Percentiles rank a stretch among this genome's conserved stretches.
These are phyloP conservation scores for Hartigia nigra DNA, from an alignment of 2,888 invertebrate species.

Conservation along the genomic window DNA sequence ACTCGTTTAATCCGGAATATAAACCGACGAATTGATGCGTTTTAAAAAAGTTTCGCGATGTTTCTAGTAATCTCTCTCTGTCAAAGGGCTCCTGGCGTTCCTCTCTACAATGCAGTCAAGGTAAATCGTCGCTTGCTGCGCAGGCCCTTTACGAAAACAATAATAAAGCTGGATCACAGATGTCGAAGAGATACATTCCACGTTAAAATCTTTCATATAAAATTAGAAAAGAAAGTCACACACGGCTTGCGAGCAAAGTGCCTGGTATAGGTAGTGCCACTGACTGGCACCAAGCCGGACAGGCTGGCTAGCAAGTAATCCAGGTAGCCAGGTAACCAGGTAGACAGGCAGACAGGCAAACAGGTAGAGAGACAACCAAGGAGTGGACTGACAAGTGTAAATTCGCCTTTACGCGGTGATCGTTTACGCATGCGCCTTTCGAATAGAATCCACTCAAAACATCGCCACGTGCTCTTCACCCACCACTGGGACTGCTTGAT, in stretches of 20 bases:
- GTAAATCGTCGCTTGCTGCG: neutral
- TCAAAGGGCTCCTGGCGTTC: neutral
- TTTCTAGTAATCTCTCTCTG: neutral
- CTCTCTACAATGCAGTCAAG: neutral
- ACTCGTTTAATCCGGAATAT: neutral
- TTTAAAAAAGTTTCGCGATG: neutral
- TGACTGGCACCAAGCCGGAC: neutral
- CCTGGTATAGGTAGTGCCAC: neutral
- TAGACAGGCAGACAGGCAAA: neutral
- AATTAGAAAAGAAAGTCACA: neutral
- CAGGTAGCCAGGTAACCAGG: neutral
- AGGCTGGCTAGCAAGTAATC: neutral
- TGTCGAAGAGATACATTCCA: neutral
- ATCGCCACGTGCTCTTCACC: constrained; percentile 47
- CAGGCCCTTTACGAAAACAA: neutral
- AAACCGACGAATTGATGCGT: neutral
- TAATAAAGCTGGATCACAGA: neutral
- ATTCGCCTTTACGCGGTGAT: constrained; percentile 19
- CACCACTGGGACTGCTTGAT: neutral
- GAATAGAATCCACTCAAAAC: constrained; percentile 35
- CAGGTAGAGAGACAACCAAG: neutral
- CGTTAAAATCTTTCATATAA: neutral
- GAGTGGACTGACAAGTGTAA: constrained; percentile 15
- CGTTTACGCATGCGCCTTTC: constrained; percentile 24
- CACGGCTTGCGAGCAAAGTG: neutral